Evolutionary conservation across 2,797 vertebrate species (phyloP).

Genomic region (Sebastes kiyomatsui): DNA sequence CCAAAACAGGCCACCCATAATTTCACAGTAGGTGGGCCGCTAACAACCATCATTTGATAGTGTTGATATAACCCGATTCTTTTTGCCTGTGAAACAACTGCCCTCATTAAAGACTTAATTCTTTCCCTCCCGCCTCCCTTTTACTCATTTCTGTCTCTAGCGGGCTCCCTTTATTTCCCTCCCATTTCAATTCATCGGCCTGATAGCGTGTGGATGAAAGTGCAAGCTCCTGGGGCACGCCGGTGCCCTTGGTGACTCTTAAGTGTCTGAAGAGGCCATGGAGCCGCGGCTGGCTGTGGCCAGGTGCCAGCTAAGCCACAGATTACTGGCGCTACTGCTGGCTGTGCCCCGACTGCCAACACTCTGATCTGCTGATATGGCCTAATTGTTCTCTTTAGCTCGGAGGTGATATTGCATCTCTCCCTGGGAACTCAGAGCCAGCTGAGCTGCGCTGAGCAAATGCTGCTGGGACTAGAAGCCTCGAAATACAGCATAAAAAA

Average conservation of each 20-base stretch:
- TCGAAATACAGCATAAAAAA: not conserved
- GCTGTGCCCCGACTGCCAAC: constrained; percentile 69
- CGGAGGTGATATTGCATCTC: constrained; percentile 63
- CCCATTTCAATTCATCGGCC: constrained; percentile 28
- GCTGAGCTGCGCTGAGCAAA: not conserved
- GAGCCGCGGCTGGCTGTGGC: constrained; percentile 66
- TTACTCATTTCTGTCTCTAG: constrained; percentile 31
- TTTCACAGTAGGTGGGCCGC: constrained; percentile 77
- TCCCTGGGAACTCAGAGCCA: constrained; percentile 15
- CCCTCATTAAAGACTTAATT: constrained; percentile 75
- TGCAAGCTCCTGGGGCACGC: constrained; percentile 52
- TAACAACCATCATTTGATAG: constrained; percentile 69
- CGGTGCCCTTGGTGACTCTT: constrained; percentile 69
- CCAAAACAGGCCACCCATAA: constrained; percentile 72
- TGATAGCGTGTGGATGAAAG: constrained; percentile 51
- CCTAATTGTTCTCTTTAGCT: constrained; percentile 81
- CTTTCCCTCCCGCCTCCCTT: constrained; percentile 48
- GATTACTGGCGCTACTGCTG: constrained; percentile 74
- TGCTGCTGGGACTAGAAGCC: not conserved
- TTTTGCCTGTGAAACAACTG: constrained; percentile 71
- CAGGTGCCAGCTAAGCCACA: constrained; percentile 70
- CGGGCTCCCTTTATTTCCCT: constrained; percentile 27
- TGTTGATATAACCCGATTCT: constrained; percentile 72
- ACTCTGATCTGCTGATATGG: constrained; percentile 74
- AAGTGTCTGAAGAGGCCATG: constrained; percentile 70